These are phyloP conservation scores for Homalodisca vitripennis DNA, from an alignment of 1,140 invertebrate species.

Conservation along the genomic window DNA sequence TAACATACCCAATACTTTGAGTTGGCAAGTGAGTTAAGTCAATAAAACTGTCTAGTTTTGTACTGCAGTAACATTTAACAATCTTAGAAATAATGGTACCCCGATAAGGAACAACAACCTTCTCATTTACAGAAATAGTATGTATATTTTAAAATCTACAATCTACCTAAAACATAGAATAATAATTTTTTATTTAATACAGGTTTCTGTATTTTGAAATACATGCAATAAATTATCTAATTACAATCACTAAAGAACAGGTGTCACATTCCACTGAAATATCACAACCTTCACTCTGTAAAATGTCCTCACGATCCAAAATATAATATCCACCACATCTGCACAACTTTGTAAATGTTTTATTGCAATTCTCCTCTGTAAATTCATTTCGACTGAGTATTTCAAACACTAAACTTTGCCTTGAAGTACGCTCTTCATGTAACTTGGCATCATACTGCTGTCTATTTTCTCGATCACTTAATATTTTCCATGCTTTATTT, in stretches of 20 bases:
- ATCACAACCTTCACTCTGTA: background rate
- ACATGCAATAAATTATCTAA: background rate
- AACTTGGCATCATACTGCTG: conserved; percentile 1
- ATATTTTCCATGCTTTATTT: conserved; percentile 8
- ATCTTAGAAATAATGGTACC: too few species aligned
- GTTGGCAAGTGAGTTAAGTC: too few species aligned
- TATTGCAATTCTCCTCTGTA: background rate
- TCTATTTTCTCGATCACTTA: background rate
- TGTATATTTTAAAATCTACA: too few species aligned
- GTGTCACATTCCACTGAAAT: conserved; percentile 10
- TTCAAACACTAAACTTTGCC: background rate
- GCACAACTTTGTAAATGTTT: background rate
- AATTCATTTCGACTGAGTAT: background rate
- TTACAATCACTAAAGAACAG: conserved; percentile 2
- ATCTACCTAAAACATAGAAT: background rate
- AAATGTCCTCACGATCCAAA: background rate
- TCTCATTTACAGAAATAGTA: too few species aligned
- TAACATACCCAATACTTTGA: too few species aligned
- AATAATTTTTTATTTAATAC: background rate
- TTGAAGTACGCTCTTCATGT: background rate
- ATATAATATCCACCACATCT: background rate
- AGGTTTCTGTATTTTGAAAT: background rate
- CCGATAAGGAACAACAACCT: too few species aligned
- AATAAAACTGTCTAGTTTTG: too few species aligned
- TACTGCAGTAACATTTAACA: too few species aligned